Conservation (phyloP, 2,113 vertebrate genomes). For the Heloderma charlesbogerti region DNA sequence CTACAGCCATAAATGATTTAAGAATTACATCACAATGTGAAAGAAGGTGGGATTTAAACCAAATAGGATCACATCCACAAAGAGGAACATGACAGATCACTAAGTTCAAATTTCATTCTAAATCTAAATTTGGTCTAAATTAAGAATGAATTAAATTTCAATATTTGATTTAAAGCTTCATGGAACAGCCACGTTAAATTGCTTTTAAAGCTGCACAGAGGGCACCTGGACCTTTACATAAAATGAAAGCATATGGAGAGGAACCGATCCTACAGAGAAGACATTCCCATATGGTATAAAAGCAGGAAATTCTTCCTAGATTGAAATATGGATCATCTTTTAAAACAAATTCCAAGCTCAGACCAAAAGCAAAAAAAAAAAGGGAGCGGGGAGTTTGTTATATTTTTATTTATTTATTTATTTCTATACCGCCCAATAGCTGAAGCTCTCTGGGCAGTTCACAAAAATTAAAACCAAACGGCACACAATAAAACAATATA, state of each 20-base stretch:
- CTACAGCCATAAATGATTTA: background rate
- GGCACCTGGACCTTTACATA: background rate
- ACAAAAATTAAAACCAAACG: no score
- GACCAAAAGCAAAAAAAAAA: slow-evolving; percentile 43
- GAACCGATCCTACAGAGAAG: slow-evolving; percentile 26
- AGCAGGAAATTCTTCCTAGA: slow-evolving; percentile 44
- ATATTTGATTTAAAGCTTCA: background rate
- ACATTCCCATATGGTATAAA: slow-evolving; percentile 10
- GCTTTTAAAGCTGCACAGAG: slow-evolving; percentile 6
- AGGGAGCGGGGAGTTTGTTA: no score
- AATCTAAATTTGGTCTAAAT: background rate
- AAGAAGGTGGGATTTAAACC: background rate
- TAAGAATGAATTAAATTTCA: slow-evolving; percentile 14
- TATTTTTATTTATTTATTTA: no score
- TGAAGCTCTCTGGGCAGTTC: no score
- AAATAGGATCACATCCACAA: background rate
- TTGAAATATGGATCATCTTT: slow-evolving; percentile 43
- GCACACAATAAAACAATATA: no score
- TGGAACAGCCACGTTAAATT: background rate
- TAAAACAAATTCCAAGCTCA: background rate
- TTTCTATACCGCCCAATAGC: no score
- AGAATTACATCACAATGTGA: background rate
- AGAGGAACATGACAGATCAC: background rate
- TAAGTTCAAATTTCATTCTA: background rate
- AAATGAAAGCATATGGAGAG: background rate